Evolutionary conservation across 2,888 invertebrate species (phyloP), one percentile per base, ranked within the genome.

Genomic region (Nomada ruficornis): DNA sequence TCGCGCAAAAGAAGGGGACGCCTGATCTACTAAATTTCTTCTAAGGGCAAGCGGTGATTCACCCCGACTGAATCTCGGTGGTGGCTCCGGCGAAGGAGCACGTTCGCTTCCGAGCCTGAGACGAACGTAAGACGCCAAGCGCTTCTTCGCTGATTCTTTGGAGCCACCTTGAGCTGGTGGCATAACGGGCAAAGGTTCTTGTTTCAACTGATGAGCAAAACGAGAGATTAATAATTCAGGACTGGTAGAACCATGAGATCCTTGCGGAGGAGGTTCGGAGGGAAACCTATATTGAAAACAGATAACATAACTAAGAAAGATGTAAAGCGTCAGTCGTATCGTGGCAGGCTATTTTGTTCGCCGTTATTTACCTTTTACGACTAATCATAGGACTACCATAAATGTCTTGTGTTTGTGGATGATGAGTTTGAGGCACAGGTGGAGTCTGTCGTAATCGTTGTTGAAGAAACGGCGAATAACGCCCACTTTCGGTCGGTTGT

Each of bases 101-200:
- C 94, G 92, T 64, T 95, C 95, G 77, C 95, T 94, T 64, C 95
- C 95, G 90, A 96, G 95, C 94, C 97, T 96, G 94, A 97, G 95
- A 95, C 97, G 97, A 92, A 97, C 96, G 95, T 97, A 97, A 89
- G 97, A 97, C 93, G 97, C 96, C 94, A 97, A 97, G 93, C 97
- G 96, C 94, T 97, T 96, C 94, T 97, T 97, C 55, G 92, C 92
- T 26, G 93, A 94, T 72, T 94, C 94, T 70, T 94, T 94, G 1
- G 91, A 88, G 63, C 83, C 84, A 44, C 86, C 83, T 50, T 92
- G 90, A 74, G 85, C 80, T 20, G 92, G 91, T 47, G 91, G 86
- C 54, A 87, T 83, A 13, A 85, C 77, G 52, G 91, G 83, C 50
- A 92, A 88, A 9, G 92, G 89, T 52, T 94, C 93, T 82, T 93